Evolutionary conservation across 2,888 invertebrate genomes (phyloP).

Genomic region (Acleris literana): DNA sequence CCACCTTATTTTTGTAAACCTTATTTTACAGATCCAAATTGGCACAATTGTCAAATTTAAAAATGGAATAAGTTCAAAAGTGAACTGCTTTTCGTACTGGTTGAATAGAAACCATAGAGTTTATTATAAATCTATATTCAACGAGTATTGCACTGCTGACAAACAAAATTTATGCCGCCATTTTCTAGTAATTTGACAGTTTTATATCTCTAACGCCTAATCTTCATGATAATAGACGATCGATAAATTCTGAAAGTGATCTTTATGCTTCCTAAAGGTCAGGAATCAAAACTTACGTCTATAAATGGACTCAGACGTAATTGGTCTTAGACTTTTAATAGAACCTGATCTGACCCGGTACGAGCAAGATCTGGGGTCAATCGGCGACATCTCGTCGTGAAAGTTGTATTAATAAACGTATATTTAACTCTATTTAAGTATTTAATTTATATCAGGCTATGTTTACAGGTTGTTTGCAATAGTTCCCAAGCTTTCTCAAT

Average conservation of each 20-base stretch:
- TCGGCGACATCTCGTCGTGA: constrained; percentile 9
- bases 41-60: no score
- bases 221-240: neutral
- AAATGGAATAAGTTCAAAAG: no score
- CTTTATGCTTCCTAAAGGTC: neutral
- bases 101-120: no score
- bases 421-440: neutral
- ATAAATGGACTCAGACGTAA: constrained; percentile 1
- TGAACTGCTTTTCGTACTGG: no score
- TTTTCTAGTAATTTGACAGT: neutral
- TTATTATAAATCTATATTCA: neutral
- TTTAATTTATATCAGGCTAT: constrained; percentile 1
- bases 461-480: no score
- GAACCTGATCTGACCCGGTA: constrained; percentile 11
- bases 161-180: neutral
- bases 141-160: neutral
- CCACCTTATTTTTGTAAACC: no score
- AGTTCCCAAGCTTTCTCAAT: no score
- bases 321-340: constrained; percentile 10
- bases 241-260: constrained; percentile 9
- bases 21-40: no score
- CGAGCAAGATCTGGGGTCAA: constrained; percentile 7
- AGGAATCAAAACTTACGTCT: constrained; percentile 7
- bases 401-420: constrained; percentile 16
- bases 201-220: neutral